Percentiles rank a stretch among this genome's conserved stretches.
Conservation (phyloP, 1,140 invertebrate genomes). For the Portunus trituberculatus region DNA sequence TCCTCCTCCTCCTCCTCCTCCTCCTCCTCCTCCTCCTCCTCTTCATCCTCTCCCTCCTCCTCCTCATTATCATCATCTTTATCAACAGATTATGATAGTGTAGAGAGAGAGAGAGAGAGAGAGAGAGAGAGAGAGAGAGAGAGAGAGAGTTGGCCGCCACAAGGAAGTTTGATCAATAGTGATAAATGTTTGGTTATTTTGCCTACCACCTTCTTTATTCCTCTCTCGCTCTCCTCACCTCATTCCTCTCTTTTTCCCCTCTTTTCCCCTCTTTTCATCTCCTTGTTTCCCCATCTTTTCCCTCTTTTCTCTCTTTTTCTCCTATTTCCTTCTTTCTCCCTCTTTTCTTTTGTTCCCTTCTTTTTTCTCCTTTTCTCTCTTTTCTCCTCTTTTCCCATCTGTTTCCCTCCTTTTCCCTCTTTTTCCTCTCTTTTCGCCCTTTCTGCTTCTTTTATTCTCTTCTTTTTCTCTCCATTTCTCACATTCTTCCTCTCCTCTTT, state of each 20-base stretch:
- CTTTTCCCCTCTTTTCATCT: neutral
- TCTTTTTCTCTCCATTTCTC: no score
- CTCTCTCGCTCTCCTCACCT: neutral
- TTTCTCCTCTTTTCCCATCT: neutral
- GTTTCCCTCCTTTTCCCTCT: neutral
- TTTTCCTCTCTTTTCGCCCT: no score
- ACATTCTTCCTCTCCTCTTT: no score
- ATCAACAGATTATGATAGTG: no score
- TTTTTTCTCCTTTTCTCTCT: neutral
- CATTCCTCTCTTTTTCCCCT: neutral
- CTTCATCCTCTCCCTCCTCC: no score
- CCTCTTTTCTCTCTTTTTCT: neutral
- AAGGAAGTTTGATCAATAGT: no score
- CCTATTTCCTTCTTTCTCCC: neutral
- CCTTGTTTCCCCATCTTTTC: neutral
- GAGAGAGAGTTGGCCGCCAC: neutral
- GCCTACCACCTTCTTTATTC: neutral
- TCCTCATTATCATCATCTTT: no score
- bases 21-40: neutral
- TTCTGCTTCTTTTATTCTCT: no score
- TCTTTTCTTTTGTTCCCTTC: neutral
- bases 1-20: neutral
- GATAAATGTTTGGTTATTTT: neutral
- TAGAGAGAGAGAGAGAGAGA: neutral
- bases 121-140: conserved; percentile 34